Percentiles rank a stretch among this genome's conserved stretches.
phyloP scores from a whole-genome alignment of 2,113 vertebrate genomes.

The Cinclus mexicanus region DNA sequence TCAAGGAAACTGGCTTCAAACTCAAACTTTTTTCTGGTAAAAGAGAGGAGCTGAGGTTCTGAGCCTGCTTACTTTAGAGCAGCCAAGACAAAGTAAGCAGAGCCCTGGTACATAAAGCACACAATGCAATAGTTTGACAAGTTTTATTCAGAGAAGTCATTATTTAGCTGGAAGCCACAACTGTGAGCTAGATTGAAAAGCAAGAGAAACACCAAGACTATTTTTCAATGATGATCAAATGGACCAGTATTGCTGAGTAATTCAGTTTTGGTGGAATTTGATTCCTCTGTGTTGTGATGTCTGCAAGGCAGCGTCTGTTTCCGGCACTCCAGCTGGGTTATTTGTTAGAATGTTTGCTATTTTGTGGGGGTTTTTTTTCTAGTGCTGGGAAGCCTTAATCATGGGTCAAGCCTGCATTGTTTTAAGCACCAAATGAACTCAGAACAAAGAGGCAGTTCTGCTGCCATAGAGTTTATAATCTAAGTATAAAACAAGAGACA shows the following conservation, averaged over 20 bases:
- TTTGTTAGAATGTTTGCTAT: slow-evolving; percentile 10
- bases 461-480: background rate
- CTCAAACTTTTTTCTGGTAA: background rate
- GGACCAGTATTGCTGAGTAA: background rate
- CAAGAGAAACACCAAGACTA: background rate
- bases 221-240: background rate
- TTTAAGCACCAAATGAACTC: slow-evolving; percentile 20
- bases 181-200: background rate
- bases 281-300: background rate
- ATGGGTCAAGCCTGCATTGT: slow-evolving; percentile 24
- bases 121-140: background rate
- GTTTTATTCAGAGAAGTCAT: background rate
- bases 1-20: background rate
- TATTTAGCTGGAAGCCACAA: background rate
- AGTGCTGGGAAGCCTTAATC: slow-evolving; percentile 7
- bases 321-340: slow-evolving; percentile 11
- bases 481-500: slow-evolving; percentile 35
- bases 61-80: background rate
- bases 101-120: fast-evolving
- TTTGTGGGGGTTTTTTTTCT: background rate
- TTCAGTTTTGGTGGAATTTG: slow-evolving; percentile 43
- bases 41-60: background rate
- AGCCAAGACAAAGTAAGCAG: background rate
- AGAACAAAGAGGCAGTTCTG: background rate
- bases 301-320: background rate